phyloP scores from a whole-genome alignment of 2,888 invertebrate genomes.

The Ypsolopha scabrella region DNA sequence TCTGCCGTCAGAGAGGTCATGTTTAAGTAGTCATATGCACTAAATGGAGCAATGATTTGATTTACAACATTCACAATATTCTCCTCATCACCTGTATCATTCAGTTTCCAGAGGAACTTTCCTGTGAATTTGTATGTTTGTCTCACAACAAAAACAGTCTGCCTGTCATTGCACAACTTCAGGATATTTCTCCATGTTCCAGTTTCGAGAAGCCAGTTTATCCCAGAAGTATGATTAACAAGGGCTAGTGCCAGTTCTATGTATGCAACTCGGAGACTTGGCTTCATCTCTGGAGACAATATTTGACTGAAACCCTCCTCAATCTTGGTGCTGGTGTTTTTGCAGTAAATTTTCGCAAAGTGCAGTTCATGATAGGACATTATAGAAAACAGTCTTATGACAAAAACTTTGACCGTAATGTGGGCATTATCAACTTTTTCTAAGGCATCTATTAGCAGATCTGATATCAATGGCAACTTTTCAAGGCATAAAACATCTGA shows the following conservation, averaged over 20 bases:
- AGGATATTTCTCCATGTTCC: conserved; percentile 76
- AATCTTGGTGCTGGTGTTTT: conserved; percentile 32
- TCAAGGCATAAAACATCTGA: conserved; percentile 37
- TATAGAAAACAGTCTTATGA: conserved; percentile 73
- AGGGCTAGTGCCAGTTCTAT: conserved; percentile 73
- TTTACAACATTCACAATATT: conserved; percentile 68
- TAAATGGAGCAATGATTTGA: conserved; percentile 69
- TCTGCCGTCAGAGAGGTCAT: conserved; percentile 59
- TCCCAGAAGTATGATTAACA: conserved; percentile 72
- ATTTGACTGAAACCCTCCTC: conserved; percentile 30
- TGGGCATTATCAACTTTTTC: conserved; percentile 29
- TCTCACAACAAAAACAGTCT: conserved; percentile 78
- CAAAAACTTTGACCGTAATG: conserved; percentile 67
- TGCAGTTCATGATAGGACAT: conserved; percentile 69
- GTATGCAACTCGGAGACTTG: conserved; percentile 76
- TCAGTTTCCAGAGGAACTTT: conserved; percentile 67
- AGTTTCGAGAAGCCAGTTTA: conserved; percentile 73
- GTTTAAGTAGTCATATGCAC: conserved; percentile 63
- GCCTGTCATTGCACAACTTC: conserved; percentile 72
- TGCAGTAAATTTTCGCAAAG: conserved; percentile 66
- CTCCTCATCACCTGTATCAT: conserved; percentile 50
- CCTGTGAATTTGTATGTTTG: conserved; percentile 75
- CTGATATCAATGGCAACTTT: conserved; percentile 31
- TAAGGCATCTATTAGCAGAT: conserved; percentile 33
- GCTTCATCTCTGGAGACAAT: conserved; percentile 44